Evolutionary conservation across 2,888 invertebrate species (phyloP).

Genomic region (Eupeodes luniger): DNA sequence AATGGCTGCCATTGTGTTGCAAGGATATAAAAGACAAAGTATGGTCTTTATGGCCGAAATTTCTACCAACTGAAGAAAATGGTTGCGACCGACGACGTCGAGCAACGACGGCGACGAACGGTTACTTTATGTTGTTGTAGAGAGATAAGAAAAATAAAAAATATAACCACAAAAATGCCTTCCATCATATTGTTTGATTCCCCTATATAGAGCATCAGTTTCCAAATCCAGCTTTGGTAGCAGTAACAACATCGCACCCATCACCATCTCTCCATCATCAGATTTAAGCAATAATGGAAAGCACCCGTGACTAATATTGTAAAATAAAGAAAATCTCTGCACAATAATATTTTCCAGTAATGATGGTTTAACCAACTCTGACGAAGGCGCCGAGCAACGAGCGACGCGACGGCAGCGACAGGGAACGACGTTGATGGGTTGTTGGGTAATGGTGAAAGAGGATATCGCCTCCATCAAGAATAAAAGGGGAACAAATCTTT

Average conservation of each 20-base stretch:
- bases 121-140: neutral
- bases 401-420: too few relatives aligned
- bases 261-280: neutral
- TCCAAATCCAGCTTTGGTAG: too few relatives aligned
- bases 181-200: slow-evolving; percentile 27
- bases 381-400: neutral
- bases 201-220: too few relatives aligned
- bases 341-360: slow-evolving; percentile 42
- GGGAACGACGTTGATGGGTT: neutral
- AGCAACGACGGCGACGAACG: too few relatives aligned
- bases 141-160: slow-evolving; percentile 33
- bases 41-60: slow-evolving; percentile 52
- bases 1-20: slow-evolving; percentile 20
- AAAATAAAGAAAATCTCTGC: slow-evolving; percentile 34
- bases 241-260: neutral
- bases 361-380: slow-evolving; percentile 35
- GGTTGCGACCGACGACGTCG: neutral
- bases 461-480: neutral
- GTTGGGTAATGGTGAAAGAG: neutral
- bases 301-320: slow-evolving; percentile 47
- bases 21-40: slow-evolving; percentile 22
- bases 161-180: slow-evolving; percentile 4
- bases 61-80: slow-evolving; percentile 20
- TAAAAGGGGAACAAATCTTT: slow-evolving; percentile 8
- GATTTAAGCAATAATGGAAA: slow-evolving; percentile 34